Conservation (phyloP, 2,888 invertebrate species). For the Chrysina gloriosa region DNA sequence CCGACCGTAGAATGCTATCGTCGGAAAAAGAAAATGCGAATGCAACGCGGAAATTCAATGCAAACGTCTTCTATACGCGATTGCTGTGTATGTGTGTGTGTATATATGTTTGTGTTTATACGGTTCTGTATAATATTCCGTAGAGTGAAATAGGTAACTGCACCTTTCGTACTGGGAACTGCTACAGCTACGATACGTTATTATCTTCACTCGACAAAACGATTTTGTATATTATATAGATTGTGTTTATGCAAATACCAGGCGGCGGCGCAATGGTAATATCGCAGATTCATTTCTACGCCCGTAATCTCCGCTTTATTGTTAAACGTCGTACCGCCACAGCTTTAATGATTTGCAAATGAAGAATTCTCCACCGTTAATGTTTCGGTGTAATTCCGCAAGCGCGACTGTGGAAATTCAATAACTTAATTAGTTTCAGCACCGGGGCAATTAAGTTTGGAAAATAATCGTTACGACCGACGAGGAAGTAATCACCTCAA, state of each 20-base stretch:
- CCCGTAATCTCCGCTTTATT: not conserved
- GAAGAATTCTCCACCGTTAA: not conserved
- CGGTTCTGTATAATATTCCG: not conserved
- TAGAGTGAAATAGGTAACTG: not conserved
- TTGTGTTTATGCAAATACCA: conserved; percentile 20
- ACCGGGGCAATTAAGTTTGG: too few species aligned
- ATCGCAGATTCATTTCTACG: not conserved
- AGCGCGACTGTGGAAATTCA: not conserved
- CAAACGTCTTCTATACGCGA: conserved; percentile 1
- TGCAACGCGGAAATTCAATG: conserved; percentile 28
- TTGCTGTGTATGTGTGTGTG: not conserved
- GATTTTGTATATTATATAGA: conserved; percentile 21
- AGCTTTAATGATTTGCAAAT: not conserved
- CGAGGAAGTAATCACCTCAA: not conserved
- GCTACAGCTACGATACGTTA: conserved; percentile 5
- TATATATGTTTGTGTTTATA: not conserved
- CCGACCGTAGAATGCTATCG: conserved; percentile 25
- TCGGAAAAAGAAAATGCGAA: conserved; percentile 11
- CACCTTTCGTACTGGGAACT: not conserved
- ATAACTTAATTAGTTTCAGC: conserved; percentile 8
- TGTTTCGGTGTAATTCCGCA: not conserved
- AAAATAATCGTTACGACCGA: not conserved
- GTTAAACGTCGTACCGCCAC: not conserved
- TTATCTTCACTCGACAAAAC: conserved; percentile 13
- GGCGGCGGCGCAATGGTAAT: not conserved